Evolutionary conservation across 2,113 vertebrate genomes (phyloP).

Genomic region (Psettodes erumei): DNA sequence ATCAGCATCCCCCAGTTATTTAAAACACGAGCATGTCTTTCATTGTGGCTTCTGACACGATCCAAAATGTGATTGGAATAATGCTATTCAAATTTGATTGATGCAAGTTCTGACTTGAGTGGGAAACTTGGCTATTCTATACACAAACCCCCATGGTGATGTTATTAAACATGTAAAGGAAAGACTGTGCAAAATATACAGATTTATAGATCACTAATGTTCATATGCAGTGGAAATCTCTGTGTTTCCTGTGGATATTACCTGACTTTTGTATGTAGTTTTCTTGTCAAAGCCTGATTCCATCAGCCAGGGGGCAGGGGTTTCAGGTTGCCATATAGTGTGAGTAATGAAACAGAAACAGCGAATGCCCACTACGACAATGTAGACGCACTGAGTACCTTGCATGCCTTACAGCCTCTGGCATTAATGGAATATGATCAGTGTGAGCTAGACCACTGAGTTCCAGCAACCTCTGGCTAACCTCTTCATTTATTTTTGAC

Average conservation of each 20-base stretch:
- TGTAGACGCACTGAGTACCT: constrained; percentile 14
- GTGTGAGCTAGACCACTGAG: constrained; percentile 21
- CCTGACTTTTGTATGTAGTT: background rate
- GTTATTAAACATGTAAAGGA: constrained; percentile 58
- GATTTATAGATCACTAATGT: constrained; percentile 47
- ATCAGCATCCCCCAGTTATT: constrained; percentile 83
- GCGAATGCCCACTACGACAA: background rate
- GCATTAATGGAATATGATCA: constrained; percentile 24
- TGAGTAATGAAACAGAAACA: background rate
- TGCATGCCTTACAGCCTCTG: constrained; percentile 34
- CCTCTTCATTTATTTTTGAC: constrained; percentile 50
- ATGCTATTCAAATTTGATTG: constrained; percentile 82
- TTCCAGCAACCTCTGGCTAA: constrained; percentile 41
- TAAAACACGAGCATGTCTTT: constrained; percentile 85
- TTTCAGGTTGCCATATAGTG: background rate
- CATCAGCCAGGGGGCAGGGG: constrained; percentile 21
- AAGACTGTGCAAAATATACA: constrained; percentile 49
- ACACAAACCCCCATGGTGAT: constrained; percentile 81
- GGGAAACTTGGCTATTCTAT: constrained; percentile 82
- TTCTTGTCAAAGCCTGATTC: constrained; percentile 21
- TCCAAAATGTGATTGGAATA: constrained; percentile 88
- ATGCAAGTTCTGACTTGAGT: constrained; percentile 82
- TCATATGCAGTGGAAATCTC: constrained; percentile 23
- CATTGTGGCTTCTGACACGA: constrained; percentile 88
- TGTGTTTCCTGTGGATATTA: constrained; percentile 10